phyloP scores from a whole-genome alignment of 1,140 invertebrate genomes.

The Gyrodactylus bullatarudis region DNA sequence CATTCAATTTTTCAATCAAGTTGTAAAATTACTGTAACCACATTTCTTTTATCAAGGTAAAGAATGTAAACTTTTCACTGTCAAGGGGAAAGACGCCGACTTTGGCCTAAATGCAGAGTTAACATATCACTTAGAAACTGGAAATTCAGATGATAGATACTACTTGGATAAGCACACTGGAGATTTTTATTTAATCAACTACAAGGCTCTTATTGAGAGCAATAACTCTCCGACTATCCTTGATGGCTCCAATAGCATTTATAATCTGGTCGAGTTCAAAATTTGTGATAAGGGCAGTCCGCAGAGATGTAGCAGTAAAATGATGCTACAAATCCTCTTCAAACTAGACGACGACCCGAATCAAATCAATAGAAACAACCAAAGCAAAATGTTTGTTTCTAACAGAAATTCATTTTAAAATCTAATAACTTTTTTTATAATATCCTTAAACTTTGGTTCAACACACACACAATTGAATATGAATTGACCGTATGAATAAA shows the following conservation, averaged over 20 bases:
- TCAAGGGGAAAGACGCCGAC: neutral
- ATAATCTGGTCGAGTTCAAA: neutral
- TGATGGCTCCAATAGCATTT: neutral
- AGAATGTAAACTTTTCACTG: neutral
- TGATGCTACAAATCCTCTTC: neutral
- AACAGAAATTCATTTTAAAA: no score
- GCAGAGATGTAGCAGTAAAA: neutral
- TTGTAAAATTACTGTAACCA: no score
- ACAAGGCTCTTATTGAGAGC: neutral
- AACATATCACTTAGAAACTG: neutral
- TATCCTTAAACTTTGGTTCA: no score
- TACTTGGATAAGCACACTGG: neutral
- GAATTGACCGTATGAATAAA: no score
- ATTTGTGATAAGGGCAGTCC: neutral
- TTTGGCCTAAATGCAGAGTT: neutral
- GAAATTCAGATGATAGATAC: neutral
- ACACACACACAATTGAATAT: no score
- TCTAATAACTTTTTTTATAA: no score
- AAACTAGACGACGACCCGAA: neutral
- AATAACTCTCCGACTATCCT: neutral
- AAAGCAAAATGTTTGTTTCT: no score
- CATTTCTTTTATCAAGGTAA: no score
- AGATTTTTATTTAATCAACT: neutral
- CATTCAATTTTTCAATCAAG: no score
- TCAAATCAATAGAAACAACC: no score